phyloP scores from a whole-genome alignment of 92 coral and sea anemone species.

The Paragorgia papillata region DNA sequence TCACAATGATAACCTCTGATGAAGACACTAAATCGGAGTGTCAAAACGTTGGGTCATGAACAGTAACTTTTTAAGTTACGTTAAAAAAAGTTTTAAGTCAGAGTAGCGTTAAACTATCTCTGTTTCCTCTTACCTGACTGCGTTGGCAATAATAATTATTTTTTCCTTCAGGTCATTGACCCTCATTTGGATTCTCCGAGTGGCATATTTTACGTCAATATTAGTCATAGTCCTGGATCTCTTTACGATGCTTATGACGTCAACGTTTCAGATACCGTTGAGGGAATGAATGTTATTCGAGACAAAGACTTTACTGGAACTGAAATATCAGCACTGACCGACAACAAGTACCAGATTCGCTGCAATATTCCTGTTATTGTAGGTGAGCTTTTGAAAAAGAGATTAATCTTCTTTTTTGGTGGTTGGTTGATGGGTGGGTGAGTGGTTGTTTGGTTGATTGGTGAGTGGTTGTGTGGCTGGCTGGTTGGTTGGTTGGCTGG shows the following conservation, averaged over 20 bases:
- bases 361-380: conserved; percentile 55
- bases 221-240: conserved; percentile 71
- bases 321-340: conserved; percentile 60
- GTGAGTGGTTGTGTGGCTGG: too few species aligned
- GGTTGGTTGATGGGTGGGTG: too few species aligned
- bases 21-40: too few species aligned
- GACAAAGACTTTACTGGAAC: conserved; percentile 63
- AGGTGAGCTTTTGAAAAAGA: conserved; percentile 39
- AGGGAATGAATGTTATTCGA: conserved; percentile 71
- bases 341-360: conserved; percentile 58
- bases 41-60: too few species aligned
- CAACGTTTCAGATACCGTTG: conserved; percentile 66
- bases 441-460: too few species aligned
- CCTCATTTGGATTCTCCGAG: conserved; percentile 75
- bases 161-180: conserved; percentile 54
- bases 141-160: too few species aligned
- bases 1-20: too few species aligned
- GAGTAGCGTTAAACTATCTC: too few species aligned
- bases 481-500: too few species aligned
- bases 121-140: too few species aligned
- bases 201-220: conserved; percentile 75
- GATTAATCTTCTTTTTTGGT: neutral
- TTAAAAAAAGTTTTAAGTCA: too few species aligned
- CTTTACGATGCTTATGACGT: conserved; percentile 78
- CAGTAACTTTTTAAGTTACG: too few species aligned